Evolutionary conservation across 2,888 invertebrate genomes (phyloP).

Genomic region (Halictus ligatus): DNA sequence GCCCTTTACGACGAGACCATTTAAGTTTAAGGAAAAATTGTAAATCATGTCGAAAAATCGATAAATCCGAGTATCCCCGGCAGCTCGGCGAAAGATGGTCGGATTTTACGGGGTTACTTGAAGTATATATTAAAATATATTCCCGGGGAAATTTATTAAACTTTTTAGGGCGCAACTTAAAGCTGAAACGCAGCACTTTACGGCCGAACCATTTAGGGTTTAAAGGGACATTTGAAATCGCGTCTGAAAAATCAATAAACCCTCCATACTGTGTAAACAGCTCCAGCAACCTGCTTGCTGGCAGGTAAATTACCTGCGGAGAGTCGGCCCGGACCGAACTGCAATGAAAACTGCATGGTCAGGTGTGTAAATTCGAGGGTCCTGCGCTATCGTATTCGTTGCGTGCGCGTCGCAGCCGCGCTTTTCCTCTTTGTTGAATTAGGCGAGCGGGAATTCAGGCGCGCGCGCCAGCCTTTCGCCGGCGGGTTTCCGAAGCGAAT

Average conservation of each 20-base stretch:
- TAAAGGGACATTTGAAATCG: not conserved
- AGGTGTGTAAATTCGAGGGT: not conserved
- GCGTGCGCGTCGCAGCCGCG: not conserved
- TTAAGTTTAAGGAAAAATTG: not conserved
- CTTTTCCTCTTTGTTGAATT: slow-evolving; percentile 24
- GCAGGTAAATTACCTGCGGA: not conserved
- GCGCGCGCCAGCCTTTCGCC: slow-evolving; percentile 19
- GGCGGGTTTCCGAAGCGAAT: slow-evolving; percentile 12
- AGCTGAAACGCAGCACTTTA: not conserved
- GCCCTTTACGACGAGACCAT: not conserved
- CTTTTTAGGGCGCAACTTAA: not conserved
- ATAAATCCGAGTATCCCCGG: not conserved
- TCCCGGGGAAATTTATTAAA: not conserved
- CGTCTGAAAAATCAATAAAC: not conserved
- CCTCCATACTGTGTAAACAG: not conserved
- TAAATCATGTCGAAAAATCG: not conserved
- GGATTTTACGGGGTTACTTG: not conserved
- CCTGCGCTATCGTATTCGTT: not conserved
- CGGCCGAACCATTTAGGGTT: not conserved
- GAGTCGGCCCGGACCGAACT: not conserved
- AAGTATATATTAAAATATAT: not conserved
- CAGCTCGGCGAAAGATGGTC: not conserved
- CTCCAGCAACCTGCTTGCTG: not conserved
- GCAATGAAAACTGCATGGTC: not conserved
- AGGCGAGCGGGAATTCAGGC: slow-evolving; percentile 41